These are phyloP conservation scores for Choristoneura rosaceana DNA, from an alignment of 2,888 invertebrate genomes.

Conservation along the genomic window DNA sequence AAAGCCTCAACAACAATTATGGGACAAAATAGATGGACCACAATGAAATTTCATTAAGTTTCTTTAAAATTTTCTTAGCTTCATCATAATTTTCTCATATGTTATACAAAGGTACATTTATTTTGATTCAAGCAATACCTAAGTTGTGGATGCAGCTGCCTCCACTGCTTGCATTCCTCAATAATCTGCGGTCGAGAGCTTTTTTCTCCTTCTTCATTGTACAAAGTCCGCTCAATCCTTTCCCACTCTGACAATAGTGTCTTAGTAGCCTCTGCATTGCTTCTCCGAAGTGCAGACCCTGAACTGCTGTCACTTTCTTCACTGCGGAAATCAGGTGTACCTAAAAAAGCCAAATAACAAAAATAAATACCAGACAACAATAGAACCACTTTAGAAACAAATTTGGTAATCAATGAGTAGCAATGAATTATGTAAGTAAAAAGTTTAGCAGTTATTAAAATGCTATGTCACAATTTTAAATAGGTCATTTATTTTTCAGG, in stretches of 20 bases:
- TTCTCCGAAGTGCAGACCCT: constrained; percentile 79
- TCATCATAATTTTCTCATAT: no score
- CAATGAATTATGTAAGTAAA: no score
- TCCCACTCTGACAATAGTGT: constrained; percentile 83
- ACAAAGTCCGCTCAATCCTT: constrained; percentile 83
- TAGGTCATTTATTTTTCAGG: no score
- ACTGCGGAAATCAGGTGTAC: constrained; percentile 78
- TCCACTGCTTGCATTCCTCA: constrained; percentile 87
- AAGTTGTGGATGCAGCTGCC: constrained; percentile 84
- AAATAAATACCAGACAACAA: neutral
- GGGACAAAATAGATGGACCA: no score
- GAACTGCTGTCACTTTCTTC: constrained; percentile 83
- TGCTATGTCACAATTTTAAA: no score
- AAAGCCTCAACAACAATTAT: no score
- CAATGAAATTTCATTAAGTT: no score
- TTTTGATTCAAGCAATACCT: constrained; percentile 64
- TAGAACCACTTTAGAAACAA: neutral
- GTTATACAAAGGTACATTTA: neutral
- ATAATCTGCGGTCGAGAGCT: constrained; percentile 77
- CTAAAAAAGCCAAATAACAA: constrained; percentile 43
- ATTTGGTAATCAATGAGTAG: neutral
- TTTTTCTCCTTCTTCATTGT: constrained; percentile 82
- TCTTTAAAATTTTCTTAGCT: no score
- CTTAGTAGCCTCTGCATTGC: constrained; percentile 81
- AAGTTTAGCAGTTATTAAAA: no score